These are phyloP conservation scores for Halcyon chelicuti DNA, from an alignment of 2,797 vertebrate genomes.

Conservation along the genomic window DNA sequence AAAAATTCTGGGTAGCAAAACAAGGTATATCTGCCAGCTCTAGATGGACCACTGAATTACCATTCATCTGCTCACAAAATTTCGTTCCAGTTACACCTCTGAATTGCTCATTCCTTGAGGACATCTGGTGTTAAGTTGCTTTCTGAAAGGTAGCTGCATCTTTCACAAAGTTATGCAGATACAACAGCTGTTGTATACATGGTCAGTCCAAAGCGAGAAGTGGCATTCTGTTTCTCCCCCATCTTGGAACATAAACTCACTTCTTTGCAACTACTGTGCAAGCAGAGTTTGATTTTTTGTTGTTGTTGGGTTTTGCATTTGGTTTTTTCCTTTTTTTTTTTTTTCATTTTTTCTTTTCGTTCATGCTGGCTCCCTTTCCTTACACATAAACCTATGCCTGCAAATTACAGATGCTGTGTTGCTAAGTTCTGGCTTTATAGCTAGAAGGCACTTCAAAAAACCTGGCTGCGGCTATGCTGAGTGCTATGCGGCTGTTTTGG, in stretches of 20 bases:
- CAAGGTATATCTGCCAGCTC: background rate
- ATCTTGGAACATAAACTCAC: background rate
- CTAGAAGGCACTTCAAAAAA: conserved; percentile 18
- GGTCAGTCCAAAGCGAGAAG: background rate
- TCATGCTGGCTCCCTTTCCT: background rate
- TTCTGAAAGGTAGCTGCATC: conserved; percentile 36
- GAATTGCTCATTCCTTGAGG: conserved; percentile 35
- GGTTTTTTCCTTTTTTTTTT: too few species aligned
- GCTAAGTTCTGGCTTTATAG: conserved; percentile 29
- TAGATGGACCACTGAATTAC: background rate
- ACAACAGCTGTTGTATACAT: background rate
- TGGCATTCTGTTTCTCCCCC: background rate
- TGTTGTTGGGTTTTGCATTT: background rate
- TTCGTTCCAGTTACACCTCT: conserved; percentile 24
- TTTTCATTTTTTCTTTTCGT: background rate
- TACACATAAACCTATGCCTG: background rate
- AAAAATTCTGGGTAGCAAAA: background rate
- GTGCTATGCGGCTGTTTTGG: background rate
- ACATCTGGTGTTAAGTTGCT: conserved; percentile 36
- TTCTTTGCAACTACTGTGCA: background rate
- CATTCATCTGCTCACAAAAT: background rate
- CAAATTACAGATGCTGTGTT: conserved; percentile 1
- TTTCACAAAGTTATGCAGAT: background rate
- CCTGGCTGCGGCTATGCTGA: background rate
- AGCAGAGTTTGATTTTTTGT: background rate